These are phyloP conservation scores for Myotis brandtii DNA, from an alignment of 2,113 vertebrate species.

Conservation along the genomic window DNA sequence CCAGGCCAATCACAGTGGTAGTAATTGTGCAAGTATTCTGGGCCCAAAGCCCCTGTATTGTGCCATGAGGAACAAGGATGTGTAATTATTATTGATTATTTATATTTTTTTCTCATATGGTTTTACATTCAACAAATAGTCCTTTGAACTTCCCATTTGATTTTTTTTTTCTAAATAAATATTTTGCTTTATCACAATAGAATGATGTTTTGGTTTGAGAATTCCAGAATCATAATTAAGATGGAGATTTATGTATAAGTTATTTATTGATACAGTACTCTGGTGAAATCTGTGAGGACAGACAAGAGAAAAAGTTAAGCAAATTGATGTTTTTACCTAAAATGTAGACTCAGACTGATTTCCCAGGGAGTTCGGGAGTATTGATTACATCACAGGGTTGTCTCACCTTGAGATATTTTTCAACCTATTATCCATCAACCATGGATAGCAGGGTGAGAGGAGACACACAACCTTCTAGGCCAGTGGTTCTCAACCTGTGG, in stretches of 20 bases:
- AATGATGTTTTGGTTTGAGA: not conserved
- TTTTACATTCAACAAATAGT: constrained; percentile 18
- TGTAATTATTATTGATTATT: not conserved
- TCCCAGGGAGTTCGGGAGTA: not conserved
- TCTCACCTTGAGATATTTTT: not conserved
- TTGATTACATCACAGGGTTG: not conserved
- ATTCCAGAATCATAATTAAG: not conserved
- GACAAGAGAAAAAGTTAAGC: not conserved
- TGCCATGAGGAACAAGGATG: not conserved
- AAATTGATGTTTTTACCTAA: not conserved
- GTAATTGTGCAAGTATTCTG: not conserved
- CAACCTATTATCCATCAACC: not conserved
- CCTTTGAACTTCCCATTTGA: not conserved
- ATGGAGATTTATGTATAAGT: not conserved
- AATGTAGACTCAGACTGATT: not conserved
- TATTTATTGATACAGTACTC: not conserved
- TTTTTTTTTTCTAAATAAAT: not conserved
- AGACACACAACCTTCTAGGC: not conserved
- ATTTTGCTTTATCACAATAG: not conserved
- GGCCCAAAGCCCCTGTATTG: not conserved
- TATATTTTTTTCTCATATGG: not conserved
- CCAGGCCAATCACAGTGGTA: not conserved
- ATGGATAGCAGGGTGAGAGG: not conserved
- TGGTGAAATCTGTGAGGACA: not conserved
- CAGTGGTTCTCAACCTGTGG: too few relatives aligned